These are phyloP conservation scores for Cryptosula pallasiana DNA, from an alignment of 2,888 invertebrate genomes.

Conservation along the genomic window DNA sequence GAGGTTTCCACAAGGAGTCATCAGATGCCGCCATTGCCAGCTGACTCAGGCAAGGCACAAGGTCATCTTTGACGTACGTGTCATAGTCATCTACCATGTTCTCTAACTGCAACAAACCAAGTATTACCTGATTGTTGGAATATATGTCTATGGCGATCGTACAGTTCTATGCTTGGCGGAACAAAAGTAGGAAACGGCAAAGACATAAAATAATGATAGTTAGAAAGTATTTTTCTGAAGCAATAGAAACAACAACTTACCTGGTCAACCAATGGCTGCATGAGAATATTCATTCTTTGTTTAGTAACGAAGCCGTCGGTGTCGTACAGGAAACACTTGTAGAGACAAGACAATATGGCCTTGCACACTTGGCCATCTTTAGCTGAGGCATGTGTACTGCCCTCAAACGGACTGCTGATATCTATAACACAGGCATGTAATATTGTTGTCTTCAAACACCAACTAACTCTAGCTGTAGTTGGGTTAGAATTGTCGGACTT, in stretches of 20 bases:
- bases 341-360: conserved; percentile 69
- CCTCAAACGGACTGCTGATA: background rate
- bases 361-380: conserved; percentile 60
- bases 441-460: too few relatives aligned
- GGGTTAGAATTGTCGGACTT: too few relatives aligned
- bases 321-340: conserved; percentile 74
- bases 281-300: conserved; percentile 75
- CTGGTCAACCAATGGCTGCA: conserved; percentile 84
- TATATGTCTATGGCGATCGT: too few relatives aligned
- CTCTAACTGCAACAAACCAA: conserved; percentile 39
- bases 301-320: conserved; percentile 76
- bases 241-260: too few relatives aligned
- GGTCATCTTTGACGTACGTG: conserved; percentile 59
- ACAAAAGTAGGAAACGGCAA: too few relatives aligned
- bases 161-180: too few relatives aligned
- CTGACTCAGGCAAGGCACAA: conserved; percentile 76
- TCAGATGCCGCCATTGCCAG: conserved; percentile 73
- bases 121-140: too few relatives aligned
- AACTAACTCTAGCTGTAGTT: too few relatives aligned
- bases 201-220: too few relatives aligned
- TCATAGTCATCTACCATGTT: conserved; percentile 55
- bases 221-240: too few relatives aligned
- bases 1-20: conserved; percentile 80
- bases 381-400: background rate
- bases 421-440: too few relatives aligned